Conservation (phyloP, 2,888 invertebrate genomes). For the Ormyrus nitidulus region DNA sequence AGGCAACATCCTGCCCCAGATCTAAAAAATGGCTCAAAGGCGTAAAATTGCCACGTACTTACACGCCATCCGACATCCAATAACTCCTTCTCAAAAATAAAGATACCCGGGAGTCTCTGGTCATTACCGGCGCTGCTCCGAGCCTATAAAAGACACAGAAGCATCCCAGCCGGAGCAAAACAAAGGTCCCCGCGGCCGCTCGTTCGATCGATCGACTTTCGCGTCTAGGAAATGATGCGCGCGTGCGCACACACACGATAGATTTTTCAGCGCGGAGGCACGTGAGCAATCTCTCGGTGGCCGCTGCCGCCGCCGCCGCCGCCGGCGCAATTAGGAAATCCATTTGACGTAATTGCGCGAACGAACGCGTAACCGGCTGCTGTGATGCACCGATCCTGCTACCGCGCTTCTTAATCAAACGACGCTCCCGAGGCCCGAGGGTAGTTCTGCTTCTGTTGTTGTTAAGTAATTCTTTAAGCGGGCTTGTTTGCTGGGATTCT, state of each 20-base stretch:
- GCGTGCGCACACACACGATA: neutral
- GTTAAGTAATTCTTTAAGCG: no score
- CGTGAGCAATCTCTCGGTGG: constrained; percentile 70
- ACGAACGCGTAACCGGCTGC: constrained; percentile 60
- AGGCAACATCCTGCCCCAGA: constrained; percentile 1
- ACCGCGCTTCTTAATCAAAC: constrained; percentile 67
- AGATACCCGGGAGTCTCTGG: neutral
- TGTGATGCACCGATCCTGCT: constrained; percentile 55
- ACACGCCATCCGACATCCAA: constrained; percentile 30
- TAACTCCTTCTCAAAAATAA: constrained; percentile 8
- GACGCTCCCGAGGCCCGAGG: constrained; percentile 38
- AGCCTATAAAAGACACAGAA: constrained; percentile 19
- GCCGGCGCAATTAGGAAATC: constrained; percentile 72
- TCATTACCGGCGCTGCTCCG: constrained; percentile 22
- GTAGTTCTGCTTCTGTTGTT: no score
- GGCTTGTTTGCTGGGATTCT: no score
- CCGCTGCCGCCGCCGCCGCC: constrained; percentile 55
- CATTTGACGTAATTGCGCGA: constrained; percentile 74
- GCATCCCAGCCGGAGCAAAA: constrained; percentile 27
- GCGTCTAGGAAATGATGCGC: constrained; percentile 26
- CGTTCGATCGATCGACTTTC: constrained; percentile 35
- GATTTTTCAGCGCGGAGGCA: constrained; percentile 43
- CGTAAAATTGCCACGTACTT: constrained; percentile 51
- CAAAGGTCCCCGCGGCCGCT: neutral
- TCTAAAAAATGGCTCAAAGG: constrained; percentile 9